Conservation (phyloP, 2,888 invertebrate genomes). For the Smittia aterrima region DNA sequence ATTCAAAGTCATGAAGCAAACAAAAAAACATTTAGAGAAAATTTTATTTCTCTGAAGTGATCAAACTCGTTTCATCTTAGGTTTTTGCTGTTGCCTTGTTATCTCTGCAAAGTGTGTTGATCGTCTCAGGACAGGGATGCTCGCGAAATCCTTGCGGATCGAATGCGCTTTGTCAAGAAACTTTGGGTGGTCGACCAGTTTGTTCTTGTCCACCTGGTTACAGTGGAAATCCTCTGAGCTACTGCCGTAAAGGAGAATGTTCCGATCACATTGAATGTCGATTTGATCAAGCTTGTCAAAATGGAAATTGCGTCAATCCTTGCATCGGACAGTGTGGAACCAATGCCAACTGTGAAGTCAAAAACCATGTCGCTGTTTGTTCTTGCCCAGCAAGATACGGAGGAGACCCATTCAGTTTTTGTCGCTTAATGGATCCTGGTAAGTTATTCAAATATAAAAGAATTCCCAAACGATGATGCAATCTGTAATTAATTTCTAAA, state of each 20-base stretch:
- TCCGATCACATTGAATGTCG: constrained; percentile 75
- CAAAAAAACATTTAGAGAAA: no score
- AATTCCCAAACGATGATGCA: neutral
- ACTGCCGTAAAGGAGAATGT: constrained; percentile 73
- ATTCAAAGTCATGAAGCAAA: no score
- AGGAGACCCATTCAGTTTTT: constrained; percentile 73
- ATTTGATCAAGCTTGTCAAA: constrained; percentile 67
- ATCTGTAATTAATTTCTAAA: neutral
- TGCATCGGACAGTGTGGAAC: constrained; percentile 73
- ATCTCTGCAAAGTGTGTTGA: neutral
- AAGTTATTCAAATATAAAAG: constrained; percentile 45
- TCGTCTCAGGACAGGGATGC: constrained; percentile 51
- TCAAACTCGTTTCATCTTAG: neutral
- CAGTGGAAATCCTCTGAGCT: constrained; percentile 73
- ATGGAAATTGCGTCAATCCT: constrained; percentile 76
- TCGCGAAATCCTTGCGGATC: constrained; percentile 65
- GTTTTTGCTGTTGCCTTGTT: constrained; percentile 1
- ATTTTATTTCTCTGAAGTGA: neutral
- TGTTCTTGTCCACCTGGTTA: constrained; percentile 78
- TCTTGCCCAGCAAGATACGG: constrained; percentile 74
- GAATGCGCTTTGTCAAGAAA: constrained; percentile 65
- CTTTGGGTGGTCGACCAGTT: constrained; percentile 69
- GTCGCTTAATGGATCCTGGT: constrained; percentile 75
- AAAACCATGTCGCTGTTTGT: constrained; percentile 75
- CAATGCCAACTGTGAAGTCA: constrained; percentile 74